These are phyloP conservation scores for Scaptomyza parva DNA, from an alignment of 2,888 invertebrate genomes.

Conservation along the genomic window DNA sequence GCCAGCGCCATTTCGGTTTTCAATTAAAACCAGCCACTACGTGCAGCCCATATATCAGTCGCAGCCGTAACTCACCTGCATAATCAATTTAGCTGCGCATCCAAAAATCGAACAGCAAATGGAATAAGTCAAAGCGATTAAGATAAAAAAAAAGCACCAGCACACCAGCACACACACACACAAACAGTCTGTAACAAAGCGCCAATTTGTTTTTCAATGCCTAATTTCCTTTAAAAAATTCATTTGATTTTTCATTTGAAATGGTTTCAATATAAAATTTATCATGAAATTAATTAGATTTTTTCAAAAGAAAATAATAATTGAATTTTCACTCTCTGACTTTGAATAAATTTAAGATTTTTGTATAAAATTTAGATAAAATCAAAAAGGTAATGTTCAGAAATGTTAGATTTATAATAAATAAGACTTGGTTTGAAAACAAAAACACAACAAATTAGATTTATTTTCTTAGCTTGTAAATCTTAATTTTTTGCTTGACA, in stretches of 20 bases:
- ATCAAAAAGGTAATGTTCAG: not conserved
- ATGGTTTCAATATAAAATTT: not conserved
- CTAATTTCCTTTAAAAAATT: conserved; percentile 7
- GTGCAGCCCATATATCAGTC: conserved; percentile 66
- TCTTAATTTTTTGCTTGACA: not conserved
- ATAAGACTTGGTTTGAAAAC: not conserved
- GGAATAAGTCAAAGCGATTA: conserved; percentile 15
- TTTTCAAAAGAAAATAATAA: not conserved
- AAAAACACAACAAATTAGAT: not conserved
- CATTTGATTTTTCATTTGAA: not conserved
- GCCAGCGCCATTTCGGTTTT: conserved; percentile 63
- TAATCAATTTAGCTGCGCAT: conserved; percentile 60
- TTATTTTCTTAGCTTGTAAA: not conserved
- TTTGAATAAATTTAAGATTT: not conserved
- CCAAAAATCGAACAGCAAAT: conserved; percentile 3
- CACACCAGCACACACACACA: not conserved
- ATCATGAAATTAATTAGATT: conserved; percentile 3
- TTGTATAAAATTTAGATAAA: not conserved
- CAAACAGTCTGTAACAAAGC: conserved; percentile 14
- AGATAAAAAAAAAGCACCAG: not conserved
- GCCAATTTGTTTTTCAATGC: conserved; percentile 18
- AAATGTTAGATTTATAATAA: not conserved
- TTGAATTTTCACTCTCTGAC: not conserved
- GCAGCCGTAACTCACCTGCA: conserved; percentile 63
- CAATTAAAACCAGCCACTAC: conserved; percentile 65